Base-by-base conservation (phyloP, 2,888 invertebrate species). In the Catotricha subobsoleta region DNA sequence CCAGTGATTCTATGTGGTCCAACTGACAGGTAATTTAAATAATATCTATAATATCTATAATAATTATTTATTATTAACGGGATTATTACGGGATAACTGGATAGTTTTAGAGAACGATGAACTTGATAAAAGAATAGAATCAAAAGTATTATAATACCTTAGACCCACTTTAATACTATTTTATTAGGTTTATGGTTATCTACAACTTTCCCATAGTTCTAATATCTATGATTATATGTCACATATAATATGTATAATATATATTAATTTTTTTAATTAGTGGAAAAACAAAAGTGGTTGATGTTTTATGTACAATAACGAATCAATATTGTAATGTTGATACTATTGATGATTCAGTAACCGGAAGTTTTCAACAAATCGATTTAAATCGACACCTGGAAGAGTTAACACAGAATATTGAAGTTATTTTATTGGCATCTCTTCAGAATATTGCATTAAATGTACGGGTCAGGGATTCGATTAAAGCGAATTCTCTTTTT, bases 281-380 rank as follows among this genome's bases (percentile, higher is more conserved):
- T 10, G 64, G 64, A 13, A 63, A 63, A 48, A 64, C 64, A 2
- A 63, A 63, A 49, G 41, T 59, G 0, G 54, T 63, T 4, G 56
- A 63, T 47, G 47, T 55, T 1, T 47, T 63, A 12, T 62, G 64
- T 37, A 51, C 50, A 4, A 48, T 63, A 0, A 55, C 57, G 3
- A 63, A 62, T 49, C 54, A 53, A 18, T 43, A 50, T 4, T 61
- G 57, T 35, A 53, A 58, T 36, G 54, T 56, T 28, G 63, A 63
- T 40, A 59, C 54, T 6, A 63, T 63, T 35, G 63, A 63, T 43
- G 63, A 63, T 46, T 62, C 63, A 0, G 60, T 63, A 0, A 64
- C 62, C 3, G 99, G 99, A 39, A 91, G 94, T 46, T 99, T 95
- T 63, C 98, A 99, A 68, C 98, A 99, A 77, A 56, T 61, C 40